Conservation (phyloP, 2,797 vertebrate genomes). For the Myripristis jacobus region DNA sequence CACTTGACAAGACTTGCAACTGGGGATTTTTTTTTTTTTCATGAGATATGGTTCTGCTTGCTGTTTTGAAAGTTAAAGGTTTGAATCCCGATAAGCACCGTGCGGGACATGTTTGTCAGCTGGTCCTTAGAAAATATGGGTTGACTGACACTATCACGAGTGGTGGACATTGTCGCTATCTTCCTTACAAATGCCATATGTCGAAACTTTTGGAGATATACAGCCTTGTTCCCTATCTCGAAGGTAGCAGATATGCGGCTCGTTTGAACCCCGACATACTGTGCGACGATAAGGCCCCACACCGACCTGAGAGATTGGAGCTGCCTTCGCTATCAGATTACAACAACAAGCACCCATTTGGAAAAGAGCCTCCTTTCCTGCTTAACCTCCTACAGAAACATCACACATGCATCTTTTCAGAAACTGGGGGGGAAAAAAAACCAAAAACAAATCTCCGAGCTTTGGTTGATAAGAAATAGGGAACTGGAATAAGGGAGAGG, state of each 20-base stretch:
- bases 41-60: not conserved
- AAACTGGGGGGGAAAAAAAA: conserved; percentile 1
- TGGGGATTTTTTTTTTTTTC: not conserved
- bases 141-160: conserved; percentile 47
- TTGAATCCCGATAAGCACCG: conserved; percentile 21
- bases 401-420: conserved; percentile 51
- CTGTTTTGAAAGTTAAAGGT: conserved; percentile 23
- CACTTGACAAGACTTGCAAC: not conserved
- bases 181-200: conserved; percentile 51
- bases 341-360: conserved; percentile 59
- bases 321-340: conserved; percentile 69
- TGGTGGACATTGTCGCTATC: conserved; percentile 32
- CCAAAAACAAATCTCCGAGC: conserved; percentile 12
- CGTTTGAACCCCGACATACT: conserved; percentile 54
- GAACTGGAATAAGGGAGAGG: conserved; percentile 40
- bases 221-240: conserved; percentile 65
- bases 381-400: conserved; percentile 54
- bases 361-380: conserved; percentile 53
- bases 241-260: conserved; percentile 63
- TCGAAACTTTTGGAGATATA: conserved; percentile 44
- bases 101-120: conserved; percentile 31
- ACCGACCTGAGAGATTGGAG: conserved; percentile 61
- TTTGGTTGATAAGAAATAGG: conserved; percentile 62
- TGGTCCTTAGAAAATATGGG: conserved; percentile 12
- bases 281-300: conserved; percentile 62